Evolutionary conservation across 2,113 vertebrate species (phyloP).

Genomic region (Lathamus discolor): DNA sequence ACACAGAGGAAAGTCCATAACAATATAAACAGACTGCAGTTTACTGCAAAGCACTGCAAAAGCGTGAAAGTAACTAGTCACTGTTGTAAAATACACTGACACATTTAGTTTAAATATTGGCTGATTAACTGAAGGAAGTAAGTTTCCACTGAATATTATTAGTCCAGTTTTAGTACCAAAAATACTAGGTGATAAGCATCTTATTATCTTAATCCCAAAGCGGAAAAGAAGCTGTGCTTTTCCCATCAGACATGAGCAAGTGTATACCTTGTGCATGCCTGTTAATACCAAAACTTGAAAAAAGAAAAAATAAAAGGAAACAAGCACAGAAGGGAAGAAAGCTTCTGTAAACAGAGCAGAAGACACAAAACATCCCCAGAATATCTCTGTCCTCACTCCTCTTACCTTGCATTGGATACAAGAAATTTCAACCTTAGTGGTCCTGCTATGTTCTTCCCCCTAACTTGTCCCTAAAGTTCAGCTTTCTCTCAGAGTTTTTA

Average conservation of each 20-base stretch:
- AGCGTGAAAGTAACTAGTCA: neutral
- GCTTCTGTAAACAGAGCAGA: neutral
- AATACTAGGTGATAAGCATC: neutral
- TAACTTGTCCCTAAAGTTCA: constrained; percentile 48
- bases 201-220: neutral
- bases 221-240: neutral
- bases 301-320: neutral
- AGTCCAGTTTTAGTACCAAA: neutral
- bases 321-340: neutral
- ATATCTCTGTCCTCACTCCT: neutral
- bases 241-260: neutral
- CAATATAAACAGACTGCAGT: neutral
- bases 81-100: neutral
- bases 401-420: constrained; percentile 73
- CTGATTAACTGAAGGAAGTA: neutral
- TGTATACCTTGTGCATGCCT: neutral
- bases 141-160: neutral
- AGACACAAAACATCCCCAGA: neutral
- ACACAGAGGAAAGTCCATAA: neutral
- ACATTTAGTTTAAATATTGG: neutral
- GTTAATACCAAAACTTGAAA: neutral
- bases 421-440: constrained; percentile 32
- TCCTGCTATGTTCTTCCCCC: constrained; percentile 10
- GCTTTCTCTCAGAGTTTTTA: constrained; percentile 60
- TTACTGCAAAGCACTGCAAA: neutral